Percentiles rank a stretch among this genome's conserved stretches.
These are phyloP conservation scores for Leptonema lineaticorne DNA, from an alignment of 1,140 invertebrate species.

Conservation along the genomic window DNA sequence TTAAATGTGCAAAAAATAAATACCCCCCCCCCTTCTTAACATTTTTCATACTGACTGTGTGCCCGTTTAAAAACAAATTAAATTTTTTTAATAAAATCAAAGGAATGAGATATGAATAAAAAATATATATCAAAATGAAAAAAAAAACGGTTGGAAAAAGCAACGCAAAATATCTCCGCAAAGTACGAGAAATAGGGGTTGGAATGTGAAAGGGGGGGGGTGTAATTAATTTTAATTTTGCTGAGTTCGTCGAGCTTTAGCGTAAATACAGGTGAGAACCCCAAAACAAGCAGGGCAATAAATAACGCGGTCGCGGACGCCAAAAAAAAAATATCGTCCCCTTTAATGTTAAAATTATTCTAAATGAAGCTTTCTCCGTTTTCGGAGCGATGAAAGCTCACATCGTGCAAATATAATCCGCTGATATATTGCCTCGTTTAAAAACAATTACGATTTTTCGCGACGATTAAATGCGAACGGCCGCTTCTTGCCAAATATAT, in stretches of 20 bases:
- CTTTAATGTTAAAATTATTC: constrained; percentile 13
- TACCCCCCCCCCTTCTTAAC: too few species aligned
- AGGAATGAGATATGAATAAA: too few species aligned
- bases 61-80: too few species aligned
- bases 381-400: neutral
- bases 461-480: too few species aligned
- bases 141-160: too few species aligned
- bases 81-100: too few species aligned
- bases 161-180: neutral
- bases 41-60: too few species aligned
- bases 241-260: neutral
- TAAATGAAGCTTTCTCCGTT: constrained; percentile 8
- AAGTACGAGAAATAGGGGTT: too few species aligned
- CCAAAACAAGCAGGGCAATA: neutral
- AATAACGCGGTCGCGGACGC: neutral
- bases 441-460: constrained; percentile 13
- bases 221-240: constrained; percentile 6
- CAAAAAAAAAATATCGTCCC: constrained; percentile 1
- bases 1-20: too few species aligned
- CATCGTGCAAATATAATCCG: constrained; percentile 12
- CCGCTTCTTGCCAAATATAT: too few species aligned
- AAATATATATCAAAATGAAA: too few species aligned
- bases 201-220: neutral
- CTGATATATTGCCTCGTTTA: neutral
- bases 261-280: constrained; percentile 5